Evolutionary conservation across 2,888 invertebrate genomes (phyloP), one percentile per base, ranked within the genome.

Genomic region (Tenthredo mesomela): DNA sequence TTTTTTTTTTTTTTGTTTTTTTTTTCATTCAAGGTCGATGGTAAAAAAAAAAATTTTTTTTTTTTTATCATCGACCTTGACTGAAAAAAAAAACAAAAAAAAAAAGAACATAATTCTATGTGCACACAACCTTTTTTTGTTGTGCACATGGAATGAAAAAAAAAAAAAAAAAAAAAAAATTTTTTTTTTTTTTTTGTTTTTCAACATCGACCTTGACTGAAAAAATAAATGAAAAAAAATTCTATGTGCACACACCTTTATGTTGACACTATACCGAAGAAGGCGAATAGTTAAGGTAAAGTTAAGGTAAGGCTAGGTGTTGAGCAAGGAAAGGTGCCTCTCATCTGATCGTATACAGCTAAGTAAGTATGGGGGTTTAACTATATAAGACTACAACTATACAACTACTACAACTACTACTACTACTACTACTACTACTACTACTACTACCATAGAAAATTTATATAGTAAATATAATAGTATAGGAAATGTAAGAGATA

Each of bases 41-140:
- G n/a, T n/a, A n/a, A n/a, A n/a, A n/a, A n/a, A n/a, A n/a, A n/a
- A n/a, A n/a, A n/a, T 47, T 15, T 47, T 15, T 15, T 47, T 12
- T 3, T 47, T 12, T 15, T 15, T 1, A 15, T 3, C 47, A 47
- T 47, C 47, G 47, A 47, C 47, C 15, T 47, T 47, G 47, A 54
- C n/a, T 54, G n/a, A 54, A 7, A n/a, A 18, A 54, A 29, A 0
- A 40, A 18, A 33, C 29, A 70, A 50, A 47, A 29, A 12, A 65
- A 43, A n/a, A n/a, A n/a, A n/a, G n/a, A n/a, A n/a, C n/a, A n/a
- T n/a, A 10, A 10, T 40, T 43, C 43, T 18, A 29, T 82, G 70
- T 82, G 82, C 50, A 82, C 67, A 50, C 82, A n/a, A 25, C 82
- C 67, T 82, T 82, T 50, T n/a, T n/a, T n/a, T n/a, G n/a, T n/a